Evolutionary conservation across 2,888 invertebrate genomes (phyloP).

Genomic region (Chirona hameri): DNA sequence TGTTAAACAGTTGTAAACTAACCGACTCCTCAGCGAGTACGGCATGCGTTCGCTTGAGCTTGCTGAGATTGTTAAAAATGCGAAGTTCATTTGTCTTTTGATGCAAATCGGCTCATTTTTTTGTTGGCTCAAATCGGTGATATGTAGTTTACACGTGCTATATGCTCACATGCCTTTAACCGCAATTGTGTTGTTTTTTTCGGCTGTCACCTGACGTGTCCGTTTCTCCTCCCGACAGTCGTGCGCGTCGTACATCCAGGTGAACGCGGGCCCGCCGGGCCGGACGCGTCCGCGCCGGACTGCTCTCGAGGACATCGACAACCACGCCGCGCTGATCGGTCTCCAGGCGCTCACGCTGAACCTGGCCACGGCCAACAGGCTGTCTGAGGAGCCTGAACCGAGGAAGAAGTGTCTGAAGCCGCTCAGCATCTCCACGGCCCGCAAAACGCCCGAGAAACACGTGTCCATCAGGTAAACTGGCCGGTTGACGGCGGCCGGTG

Average conservation of each 20-base stretch:
- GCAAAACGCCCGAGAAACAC: conserved; percentile 11
- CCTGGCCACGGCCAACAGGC: neutral
- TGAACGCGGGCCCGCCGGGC: neutral
- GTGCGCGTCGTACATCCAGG: neutral
- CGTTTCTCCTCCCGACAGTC: neutral
- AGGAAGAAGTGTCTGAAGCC: neutral
- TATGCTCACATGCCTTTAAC: too few relatives aligned
- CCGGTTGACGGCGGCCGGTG: too few relatives aligned
- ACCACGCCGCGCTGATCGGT: conserved; percentile 13
- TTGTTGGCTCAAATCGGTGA: too few relatives aligned
- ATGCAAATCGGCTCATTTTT: too few relatives aligned
- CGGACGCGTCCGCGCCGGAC: neutral
- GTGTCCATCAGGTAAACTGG: neutral
- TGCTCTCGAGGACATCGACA: neutral
- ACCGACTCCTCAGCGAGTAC: too few relatives aligned
- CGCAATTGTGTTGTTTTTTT: too few relatives aligned
- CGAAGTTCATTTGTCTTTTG: too few relatives aligned
- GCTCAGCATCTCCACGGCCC: neutral
- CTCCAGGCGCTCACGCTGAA: conserved; percentile 3
- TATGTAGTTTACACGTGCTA: too few relatives aligned
- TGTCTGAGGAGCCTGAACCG: neutral
- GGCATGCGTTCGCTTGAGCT: too few relatives aligned
- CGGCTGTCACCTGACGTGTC: neutral
- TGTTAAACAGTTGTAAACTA: too few relatives aligned
- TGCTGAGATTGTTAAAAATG: too few relatives aligned